Percentiles rank a stretch among this genome's conserved stretches.
Conservation (phyloP, 2,797 vertebrate species). For the Liasis olivaceus region DNA sequence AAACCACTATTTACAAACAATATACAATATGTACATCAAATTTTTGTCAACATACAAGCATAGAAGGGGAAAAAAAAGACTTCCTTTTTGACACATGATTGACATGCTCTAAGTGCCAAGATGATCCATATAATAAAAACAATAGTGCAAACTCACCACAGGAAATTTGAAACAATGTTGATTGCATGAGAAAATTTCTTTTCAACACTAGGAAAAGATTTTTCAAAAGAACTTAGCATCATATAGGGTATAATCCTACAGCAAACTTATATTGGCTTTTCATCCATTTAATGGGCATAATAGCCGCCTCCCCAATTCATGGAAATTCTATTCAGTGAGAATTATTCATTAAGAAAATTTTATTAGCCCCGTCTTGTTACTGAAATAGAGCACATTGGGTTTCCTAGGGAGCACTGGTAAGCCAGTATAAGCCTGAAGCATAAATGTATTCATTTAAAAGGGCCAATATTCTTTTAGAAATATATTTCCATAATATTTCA, state of each 20-base stretch:
- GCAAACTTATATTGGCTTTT: slow-evolving; percentile 17
- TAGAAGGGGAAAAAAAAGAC: slow-evolving; percentile 64
- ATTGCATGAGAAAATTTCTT: slow-evolving; percentile 68
- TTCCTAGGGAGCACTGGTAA: neutral
- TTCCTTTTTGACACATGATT: slow-evolving; percentile 62
- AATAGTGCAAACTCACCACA: slow-evolving; percentile 80
- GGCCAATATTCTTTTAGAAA: slow-evolving; percentile 70
- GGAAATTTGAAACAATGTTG: slow-evolving; percentile 72
- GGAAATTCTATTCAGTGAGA: neutral
- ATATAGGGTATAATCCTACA: slow-evolving; percentile 32
- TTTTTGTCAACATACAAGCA: slow-evolving; percentile 69
- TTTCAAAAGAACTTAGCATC: slow-evolving; percentile 66
- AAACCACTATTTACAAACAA: slow-evolving; percentile 82
- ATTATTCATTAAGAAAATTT: neutral
- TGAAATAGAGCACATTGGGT: neutral
- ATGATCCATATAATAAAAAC: slow-evolving; percentile 69
- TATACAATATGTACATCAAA: slow-evolving; percentile 81
- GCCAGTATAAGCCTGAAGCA: slow-evolving; percentile 22
- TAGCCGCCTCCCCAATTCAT: neutral
- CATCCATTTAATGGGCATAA: neutral
- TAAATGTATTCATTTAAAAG: slow-evolving; percentile 43
- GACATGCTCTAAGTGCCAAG: slow-evolving; percentile 77
- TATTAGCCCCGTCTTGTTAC: neutral
- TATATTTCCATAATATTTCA: slow-evolving; percentile 54
- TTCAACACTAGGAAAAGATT: slow-evolving; percentile 80